Evolutionary conservation across 1,140 invertebrate genomes (phyloP).

Genomic region (Drusus annulatus): DNA sequence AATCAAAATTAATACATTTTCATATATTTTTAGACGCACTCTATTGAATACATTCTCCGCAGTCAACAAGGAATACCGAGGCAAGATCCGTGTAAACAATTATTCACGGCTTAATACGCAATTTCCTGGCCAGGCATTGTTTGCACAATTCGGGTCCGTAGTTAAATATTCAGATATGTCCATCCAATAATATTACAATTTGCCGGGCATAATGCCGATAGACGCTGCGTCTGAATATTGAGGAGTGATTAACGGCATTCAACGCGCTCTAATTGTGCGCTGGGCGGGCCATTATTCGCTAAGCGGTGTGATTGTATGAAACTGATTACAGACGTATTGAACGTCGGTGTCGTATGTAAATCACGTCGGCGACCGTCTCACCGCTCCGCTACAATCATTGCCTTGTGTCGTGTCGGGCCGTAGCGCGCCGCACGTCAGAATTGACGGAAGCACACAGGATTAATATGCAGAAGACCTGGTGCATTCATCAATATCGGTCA

Average conservation of each 20-base stretch:
- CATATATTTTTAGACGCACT: too few relatives aligned
- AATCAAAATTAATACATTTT: too few relatives aligned
- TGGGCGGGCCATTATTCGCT: constrained; percentile 38
- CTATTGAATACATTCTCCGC: too few relatives aligned
- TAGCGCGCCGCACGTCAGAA: too few relatives aligned
- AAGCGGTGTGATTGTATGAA: constrained; percentile 46
- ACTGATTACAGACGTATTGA: constrained; percentile 48
- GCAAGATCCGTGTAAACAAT: constrained; percentile 4
- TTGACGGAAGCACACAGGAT: constrained; percentile 6
- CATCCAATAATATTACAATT: constrained; percentile 34
- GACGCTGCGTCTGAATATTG: constrained; percentile 35
- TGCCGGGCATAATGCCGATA: constrained; percentile 28
- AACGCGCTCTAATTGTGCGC: constrained; percentile 28
- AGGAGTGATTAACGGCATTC: constrained; percentile 42
- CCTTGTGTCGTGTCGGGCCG: neutral
- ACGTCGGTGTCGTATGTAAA: constrained; percentile 35
- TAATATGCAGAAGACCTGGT: constrained; percentile 1
- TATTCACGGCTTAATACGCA: too few relatives aligned
- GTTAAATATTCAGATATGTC: constrained; percentile 38
- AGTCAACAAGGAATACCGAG: neutral
- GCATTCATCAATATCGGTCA: too few relatives aligned
- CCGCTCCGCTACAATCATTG: constrained; percentile 8
- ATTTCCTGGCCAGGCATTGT: constrained; percentile 17
- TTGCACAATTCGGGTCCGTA: neutral
- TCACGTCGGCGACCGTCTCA: constrained; percentile 40